Base-by-base conservation (phyloP, 2,113 vertebrate genomes). In the Leptobrachium leishanense region DNA sequence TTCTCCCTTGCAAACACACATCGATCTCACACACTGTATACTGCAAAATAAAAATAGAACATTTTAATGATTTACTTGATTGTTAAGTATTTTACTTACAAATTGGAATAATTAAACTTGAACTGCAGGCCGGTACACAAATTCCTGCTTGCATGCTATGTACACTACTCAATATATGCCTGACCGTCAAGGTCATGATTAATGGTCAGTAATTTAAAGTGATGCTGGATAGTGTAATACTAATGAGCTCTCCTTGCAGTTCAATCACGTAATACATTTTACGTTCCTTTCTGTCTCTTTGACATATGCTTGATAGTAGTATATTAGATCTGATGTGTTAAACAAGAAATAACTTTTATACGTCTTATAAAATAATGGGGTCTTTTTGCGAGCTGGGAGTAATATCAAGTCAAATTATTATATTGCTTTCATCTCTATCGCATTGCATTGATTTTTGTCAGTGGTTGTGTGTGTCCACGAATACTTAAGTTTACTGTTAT, bases 191-290 rank as follows among this genome's bases (percentile, higher is more conserved):
- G 53, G 55, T 62, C 53, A 62, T 39, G 55, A 42, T 73, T 73
- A 59, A 73, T 73, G 53, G 40, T 46, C 39, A 73, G 71, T 59
- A 73, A 59, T 40, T 41, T 62, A 73, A 59, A 59, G 40, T 15
- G 8, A 57, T 73, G 54, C 71, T 73, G 12, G 59, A 15, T 9
- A 42, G 41, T 59, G 40, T 59, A 8, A 67, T 67, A 43, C 41
- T 73, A 73, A 73, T 59, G 71, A 73, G 40, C 31, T 73, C 31
- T 57, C 39, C 54, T 53, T 73, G 39, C 13, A 73, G 71, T 73
- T 73, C 57, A 73, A 57, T 42, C 15, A 15, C 41, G 53, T 42
- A 73, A 40, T 59, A 59, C 54, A 59, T 73, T 73, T 41, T 59
- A 42, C 39, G 42, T 12, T 41, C 1, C 11, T 67, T 41, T 42